phyloP scores from a whole-genome alignment of 1,140 invertebrate genomes.

The Achroia grisella region DNA sequence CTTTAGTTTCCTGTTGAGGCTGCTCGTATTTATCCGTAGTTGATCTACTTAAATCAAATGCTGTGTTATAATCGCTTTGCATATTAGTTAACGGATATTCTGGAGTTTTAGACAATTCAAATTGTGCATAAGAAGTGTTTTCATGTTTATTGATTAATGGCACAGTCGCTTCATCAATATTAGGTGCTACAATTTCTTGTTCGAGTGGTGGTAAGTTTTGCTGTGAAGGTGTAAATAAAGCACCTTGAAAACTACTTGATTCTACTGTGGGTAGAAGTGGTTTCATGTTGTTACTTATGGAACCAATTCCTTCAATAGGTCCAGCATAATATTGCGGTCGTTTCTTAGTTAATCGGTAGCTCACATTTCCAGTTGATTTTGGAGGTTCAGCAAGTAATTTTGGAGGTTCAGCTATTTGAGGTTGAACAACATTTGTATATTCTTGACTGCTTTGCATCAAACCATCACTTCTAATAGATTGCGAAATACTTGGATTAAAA shows the following conservation, averaged over 20 bases:
- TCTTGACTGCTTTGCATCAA: background rate
- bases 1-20: conserved; percentile 32
- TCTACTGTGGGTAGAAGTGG: conserved; percentile 35
- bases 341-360: conserved; percentile 61
- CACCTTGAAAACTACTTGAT: conserved; percentile 31
- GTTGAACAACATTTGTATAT: conserved; percentile 1
- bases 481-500: conserved; percentile 5
- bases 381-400: conserved; percentile 41
- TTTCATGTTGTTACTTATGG: conserved; percentile 54
- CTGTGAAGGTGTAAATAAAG: conserved; percentile 39
- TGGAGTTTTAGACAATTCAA: conserved; percentile 15
- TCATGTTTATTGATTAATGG: conserved; percentile 23
- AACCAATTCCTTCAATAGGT: conserved; percentile 59
- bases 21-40: conserved; percentile 38
- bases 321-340: conserved; percentile 67
- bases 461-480: background rate
- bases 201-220: conserved; percentile 5
- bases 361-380: conserved; percentile 39
- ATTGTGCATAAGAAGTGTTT: conserved; percentile 10
- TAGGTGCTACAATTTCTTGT: background rate
- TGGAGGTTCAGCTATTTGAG: conserved; percentile 12
- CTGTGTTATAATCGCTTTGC: conserved; percentile 32
- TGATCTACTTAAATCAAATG: conserved; percentile 52
- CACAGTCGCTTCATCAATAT: conserved; percentile 6
- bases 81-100: background rate